phyloP scores from a whole-genome alignment of 2,797 vertebrate genomes.

The Rhabdophis nuchalis region DNA sequence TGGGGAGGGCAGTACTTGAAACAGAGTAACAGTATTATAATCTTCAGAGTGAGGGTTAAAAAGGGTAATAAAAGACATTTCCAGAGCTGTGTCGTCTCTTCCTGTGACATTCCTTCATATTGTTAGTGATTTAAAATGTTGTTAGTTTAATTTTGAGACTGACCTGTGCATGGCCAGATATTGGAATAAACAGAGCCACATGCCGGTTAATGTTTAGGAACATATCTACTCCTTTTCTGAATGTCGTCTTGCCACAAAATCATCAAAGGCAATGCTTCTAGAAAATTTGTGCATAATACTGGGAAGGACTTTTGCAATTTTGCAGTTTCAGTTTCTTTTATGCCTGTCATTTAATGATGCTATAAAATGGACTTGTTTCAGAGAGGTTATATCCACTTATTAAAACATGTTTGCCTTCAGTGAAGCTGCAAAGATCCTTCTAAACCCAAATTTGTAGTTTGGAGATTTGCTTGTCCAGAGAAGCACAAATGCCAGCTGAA shows the following conservation, averaged over 20 bases:
- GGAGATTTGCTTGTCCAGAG: not conserved
- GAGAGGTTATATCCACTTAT: not conserved
- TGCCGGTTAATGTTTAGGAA: not conserved
- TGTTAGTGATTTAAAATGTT: not conserved
- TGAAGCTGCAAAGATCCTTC: not conserved
- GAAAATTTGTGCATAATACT: not conserved
- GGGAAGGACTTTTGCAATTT: not conserved
- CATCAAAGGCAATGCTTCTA: not conserved
- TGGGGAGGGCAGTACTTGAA: not conserved
- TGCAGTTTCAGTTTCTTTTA: not conserved
- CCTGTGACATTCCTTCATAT: not conserved
- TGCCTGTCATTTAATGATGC: not conserved
- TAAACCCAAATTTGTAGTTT: not conserved
- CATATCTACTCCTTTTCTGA: not conserved
- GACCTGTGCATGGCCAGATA: not conserved
- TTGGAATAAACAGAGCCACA: not conserved
- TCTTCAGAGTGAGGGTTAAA: not conserved
- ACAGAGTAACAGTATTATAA: not conserved
- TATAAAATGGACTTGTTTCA: not conserved
- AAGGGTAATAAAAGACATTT: not conserved
- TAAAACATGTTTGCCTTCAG: slow-evolving; percentile 21
- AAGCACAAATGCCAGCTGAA: not conserved
- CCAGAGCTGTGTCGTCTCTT: not conserved
- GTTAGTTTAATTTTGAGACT: not conserved
- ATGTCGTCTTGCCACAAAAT: not conserved